A percentile compares a stretch with the other conserved stretches of the same genome.
These are phyloP conservation scores for Cirrhinus mrigala DNA, from an alignment of 2,797 vertebrate genomes.

Conservation along the genomic window DNA sequence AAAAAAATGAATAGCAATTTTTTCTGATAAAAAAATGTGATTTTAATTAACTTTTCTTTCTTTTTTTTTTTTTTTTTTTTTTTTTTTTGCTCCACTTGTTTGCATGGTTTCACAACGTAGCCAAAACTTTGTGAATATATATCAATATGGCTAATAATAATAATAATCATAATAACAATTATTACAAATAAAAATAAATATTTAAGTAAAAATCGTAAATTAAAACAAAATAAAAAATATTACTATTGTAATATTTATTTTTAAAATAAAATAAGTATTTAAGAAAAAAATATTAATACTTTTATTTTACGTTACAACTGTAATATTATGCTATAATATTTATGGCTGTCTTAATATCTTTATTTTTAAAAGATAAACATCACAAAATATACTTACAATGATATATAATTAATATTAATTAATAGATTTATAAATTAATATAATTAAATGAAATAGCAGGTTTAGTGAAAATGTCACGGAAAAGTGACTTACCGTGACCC, in stretches of 20 bases:
- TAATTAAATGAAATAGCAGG: not conserved
- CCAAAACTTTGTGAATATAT: not conserved
- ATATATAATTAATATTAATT: no score
- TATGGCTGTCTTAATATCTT: not conserved
- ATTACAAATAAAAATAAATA: no score
- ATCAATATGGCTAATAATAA: not conserved
- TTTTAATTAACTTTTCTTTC: no score
- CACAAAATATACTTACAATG: not conserved
- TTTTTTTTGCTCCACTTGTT: not conserved
- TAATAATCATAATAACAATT: no score
- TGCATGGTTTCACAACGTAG: not conserved
- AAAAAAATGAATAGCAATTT: not conserved
- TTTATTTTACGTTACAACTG: not conserved
- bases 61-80: no score
- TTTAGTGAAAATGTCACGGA: not conserved
- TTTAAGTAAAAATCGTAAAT: no score
- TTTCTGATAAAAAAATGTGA: not conserved
- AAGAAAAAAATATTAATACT: not conserved
- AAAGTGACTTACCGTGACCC: not conserved
- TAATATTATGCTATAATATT: not conserved
- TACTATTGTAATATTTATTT: not conserved
- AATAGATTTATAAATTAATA: no score
- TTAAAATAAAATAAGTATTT: not conserved
- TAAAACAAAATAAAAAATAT: no score
- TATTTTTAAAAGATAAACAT: not conserved